These are phyloP conservation scores for Drepana falcataria DNA, from an alignment of 2,888 invertebrate species.

Conservation along the genomic window DNA sequence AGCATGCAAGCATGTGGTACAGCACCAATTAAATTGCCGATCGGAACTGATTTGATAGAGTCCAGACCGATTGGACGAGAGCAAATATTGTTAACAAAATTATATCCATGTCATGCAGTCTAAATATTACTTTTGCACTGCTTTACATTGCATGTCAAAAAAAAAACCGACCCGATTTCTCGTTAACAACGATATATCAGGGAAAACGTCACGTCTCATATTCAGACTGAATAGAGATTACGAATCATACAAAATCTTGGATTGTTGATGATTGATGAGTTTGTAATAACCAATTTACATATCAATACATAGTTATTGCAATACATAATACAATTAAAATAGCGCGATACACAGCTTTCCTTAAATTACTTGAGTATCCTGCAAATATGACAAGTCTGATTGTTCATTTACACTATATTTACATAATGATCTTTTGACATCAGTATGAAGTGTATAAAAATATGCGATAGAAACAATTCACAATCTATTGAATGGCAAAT, in stretches of 20 bases:
- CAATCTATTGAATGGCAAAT: slow-evolving; percentile 43
- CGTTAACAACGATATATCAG: too few species aligned
- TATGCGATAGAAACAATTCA: slow-evolving; percentile 33
- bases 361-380: slow-evolving; percentile 13
- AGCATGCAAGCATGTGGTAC: slow-evolving; percentile 23
- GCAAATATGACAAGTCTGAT: slow-evolving; percentile 16
- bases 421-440: slow-evolving; percentile 44
- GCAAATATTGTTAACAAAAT: neutral
- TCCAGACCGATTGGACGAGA: neutral
- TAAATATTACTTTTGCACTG: too few species aligned
- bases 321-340: too few species aligned
- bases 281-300: too few species aligned
- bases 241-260: too few species aligned
- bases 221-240: too few species aligned
- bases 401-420: slow-evolving; percentile 51
- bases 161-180: too few species aligned
- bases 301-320: too few species aligned
- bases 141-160: too few species aligned
- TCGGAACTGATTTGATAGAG: slow-evolving; percentile 4
- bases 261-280: too few species aligned
- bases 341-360: slow-evolving; percentile 8
- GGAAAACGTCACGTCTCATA: too few species aligned
- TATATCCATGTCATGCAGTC: too few species aligned
- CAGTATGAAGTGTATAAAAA: slow-evolving; percentile 49
- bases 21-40: slow-evolving; percentile 40